Conservation (phyloP, 1,140 invertebrate species). For the Aradophagus sp. region DNA sequence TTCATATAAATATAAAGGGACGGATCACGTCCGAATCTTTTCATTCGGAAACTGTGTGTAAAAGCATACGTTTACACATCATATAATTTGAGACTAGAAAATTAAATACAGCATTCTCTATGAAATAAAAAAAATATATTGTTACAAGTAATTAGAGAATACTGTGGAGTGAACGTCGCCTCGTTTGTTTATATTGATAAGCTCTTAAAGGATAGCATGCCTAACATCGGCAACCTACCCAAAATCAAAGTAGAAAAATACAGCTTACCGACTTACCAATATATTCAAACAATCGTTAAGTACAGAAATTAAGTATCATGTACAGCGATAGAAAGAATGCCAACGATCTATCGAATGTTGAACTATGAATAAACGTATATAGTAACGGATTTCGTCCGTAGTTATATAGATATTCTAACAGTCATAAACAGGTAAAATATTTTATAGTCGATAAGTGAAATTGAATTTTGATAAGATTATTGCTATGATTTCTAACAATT, state of each 20-base stretch:
- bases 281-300: constrained; percentile 20
- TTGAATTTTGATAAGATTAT: too few relatives aligned
- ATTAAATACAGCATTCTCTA: constrained; percentile 27
- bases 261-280: constrained; percentile 12
- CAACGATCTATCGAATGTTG: neutral
- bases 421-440: too few relatives aligned
- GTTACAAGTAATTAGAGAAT: constrained; percentile 14
- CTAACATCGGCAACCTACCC: neutral
- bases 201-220: neutral
- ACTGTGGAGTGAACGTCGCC: constrained; percentile 11
- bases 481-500: too few relatives aligned
- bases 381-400: too few relatives aligned
- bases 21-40: constrained; percentile 26
- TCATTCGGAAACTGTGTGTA: constrained; percentile 7
- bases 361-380: too few relatives aligned
- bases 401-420: too few relatives aligned
- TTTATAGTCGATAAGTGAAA: too few relatives aligned
- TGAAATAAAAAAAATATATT: constrained; percentile 9
- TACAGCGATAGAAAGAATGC: neutral
- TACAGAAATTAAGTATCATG: constrained; percentile 15
- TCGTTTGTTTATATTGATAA: constrained; percentile 21
- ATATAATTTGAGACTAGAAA: constrained; percentile 42
- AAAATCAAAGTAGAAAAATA: neutral
- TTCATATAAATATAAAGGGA: constrained; percentile 18
- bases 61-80: constrained; percentile 19